Base-by-base conservation (phyloP, 2,888 invertebrate genomes). In the Pristionchus fissidentatus region DNA sequence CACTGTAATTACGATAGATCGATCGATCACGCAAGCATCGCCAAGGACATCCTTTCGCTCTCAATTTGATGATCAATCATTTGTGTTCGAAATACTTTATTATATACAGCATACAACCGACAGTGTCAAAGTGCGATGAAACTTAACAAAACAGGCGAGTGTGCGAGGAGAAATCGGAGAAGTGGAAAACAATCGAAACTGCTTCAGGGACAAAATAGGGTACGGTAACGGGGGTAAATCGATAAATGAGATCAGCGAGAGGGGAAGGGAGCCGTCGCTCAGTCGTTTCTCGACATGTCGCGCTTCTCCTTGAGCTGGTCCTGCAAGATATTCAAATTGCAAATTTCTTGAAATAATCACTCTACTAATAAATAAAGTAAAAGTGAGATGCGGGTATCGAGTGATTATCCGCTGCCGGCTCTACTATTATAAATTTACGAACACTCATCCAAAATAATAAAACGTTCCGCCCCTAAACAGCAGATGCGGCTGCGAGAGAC, bases 261-360 rank as follows among this genome's bases (percentile, higher is more conserved):
- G 49, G 19, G 19, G 10, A 10, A 49, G 19, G 10, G 19, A 49
- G 19, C 19, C 49, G 70, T 3, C 22, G 70, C 35, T 73, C 32
- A 83, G 70, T 83, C 83, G 3, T 55, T 83, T 26, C 70, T 52
- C 49, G 29, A 15, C 52, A 52, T 32, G 0, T 83, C 83, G 22
- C 55, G 70, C 43, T 55, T 46, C 55, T 83, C 83, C 83, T 83
- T 83, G 38, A 83, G 41, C 26, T 70, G 70, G 38, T 83, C 83
- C 83, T 83, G 70, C 22, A 83, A 15, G n/a, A 43, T 3, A 60
- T n/a, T 57, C 8, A n/a, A 22, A n/a, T n/a, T n/a, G n/a, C n/a
- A n/a, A n/a, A n/a, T n/a, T n/a, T n/a, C n/a, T n/a, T n/a, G n/a
- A n/a, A n/a, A n/a, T n/a, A n/a, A n/a, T n/a, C n/a, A n/a, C n/a